Percentiles rank a stretch among this genome's conserved stretches.
phyloP scores from a whole-genome alignment of 2,888 invertebrate species.

The Acanthacorydalis orientalis region DNA sequence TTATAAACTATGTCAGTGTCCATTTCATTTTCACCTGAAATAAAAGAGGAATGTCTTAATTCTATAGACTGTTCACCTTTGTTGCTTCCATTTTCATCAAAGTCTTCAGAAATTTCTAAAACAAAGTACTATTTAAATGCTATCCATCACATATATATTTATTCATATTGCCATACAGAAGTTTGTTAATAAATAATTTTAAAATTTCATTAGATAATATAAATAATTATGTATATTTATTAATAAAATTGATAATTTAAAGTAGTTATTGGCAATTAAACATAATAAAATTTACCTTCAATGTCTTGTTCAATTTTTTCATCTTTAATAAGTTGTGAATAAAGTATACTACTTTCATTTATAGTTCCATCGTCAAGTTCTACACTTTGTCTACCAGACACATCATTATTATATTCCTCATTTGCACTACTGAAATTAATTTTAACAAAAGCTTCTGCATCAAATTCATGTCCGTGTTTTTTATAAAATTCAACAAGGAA shows the following conservation, averaged over 20 bases:
- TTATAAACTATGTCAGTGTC: neutral
- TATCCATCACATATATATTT: neutral
- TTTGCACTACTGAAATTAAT: constrained; percentile 23
- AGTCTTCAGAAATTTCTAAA: neutral
- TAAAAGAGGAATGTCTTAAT: neutral
- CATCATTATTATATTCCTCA: constrained; percentile 15
- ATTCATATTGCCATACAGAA: too few relatives aligned
- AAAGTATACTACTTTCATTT: neutral
- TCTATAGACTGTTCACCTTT: neutral
- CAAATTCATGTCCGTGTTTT: constrained; percentile 22
- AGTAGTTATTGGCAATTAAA: too few relatives aligned
- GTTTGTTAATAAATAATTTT: too few relatives aligned
- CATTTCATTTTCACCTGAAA: too few relatives aligned
- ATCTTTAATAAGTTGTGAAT: constrained; percentile 3
- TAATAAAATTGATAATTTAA: neutral
- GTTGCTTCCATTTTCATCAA: neutral
- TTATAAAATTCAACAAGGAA: constrained; percentile 26
- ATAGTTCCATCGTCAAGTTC: neutral
- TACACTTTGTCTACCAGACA: neutral
- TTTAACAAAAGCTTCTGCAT: constrained; percentile 31
- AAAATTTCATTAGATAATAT: too few relatives aligned
- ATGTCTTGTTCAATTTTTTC: constrained; percentile 5
- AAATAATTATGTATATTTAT: too few relatives aligned
- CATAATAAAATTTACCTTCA: constrained; percentile 3
- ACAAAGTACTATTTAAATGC: neutral